Evolutionary conservation across 2,888 invertebrate genomes (phyloP).

Genomic region (Arctia plantaginis): DNA sequence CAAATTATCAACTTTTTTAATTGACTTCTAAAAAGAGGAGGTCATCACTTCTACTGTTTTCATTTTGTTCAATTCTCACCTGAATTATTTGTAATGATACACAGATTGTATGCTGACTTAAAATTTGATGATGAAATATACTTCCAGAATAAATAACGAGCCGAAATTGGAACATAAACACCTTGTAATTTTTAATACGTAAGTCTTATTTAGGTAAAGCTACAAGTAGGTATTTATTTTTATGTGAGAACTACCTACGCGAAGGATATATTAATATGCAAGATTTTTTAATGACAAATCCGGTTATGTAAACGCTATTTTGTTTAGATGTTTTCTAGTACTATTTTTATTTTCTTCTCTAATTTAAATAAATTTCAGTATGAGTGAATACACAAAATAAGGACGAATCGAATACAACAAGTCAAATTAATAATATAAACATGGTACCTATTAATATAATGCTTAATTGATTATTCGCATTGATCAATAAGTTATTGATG

Average conservation of each 20-base stretch:
- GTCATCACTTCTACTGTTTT: not conserved
- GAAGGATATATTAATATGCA: slow-evolving; percentile 1
- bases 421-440: slow-evolving; percentile 3
- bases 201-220: not conserved
- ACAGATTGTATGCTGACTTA: not conserved
- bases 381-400: not conserved
- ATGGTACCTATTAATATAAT: not conserved
- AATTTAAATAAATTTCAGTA: not conserved
- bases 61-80: too few species aligned
- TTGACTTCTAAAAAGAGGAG: not conserved
- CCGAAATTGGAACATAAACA: too few species aligned
- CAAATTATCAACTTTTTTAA: not conserved
- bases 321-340: not conserved
- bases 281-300: not conserved
- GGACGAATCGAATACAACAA: not conserved
- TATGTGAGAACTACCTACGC: not conserved
- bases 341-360: not conserved
- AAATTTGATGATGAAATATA: not conserved
- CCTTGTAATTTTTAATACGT: not conserved
- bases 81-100: too few species aligned
- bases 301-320: not conserved
- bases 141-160: not conserved
- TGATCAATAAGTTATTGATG: not conserved
- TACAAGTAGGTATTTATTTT: not conserved
- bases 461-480: not conserved